Base-by-base conservation (phyloP, 53 echinoderm and acorn worm species). In the Astropecten irregularis region DNA sequence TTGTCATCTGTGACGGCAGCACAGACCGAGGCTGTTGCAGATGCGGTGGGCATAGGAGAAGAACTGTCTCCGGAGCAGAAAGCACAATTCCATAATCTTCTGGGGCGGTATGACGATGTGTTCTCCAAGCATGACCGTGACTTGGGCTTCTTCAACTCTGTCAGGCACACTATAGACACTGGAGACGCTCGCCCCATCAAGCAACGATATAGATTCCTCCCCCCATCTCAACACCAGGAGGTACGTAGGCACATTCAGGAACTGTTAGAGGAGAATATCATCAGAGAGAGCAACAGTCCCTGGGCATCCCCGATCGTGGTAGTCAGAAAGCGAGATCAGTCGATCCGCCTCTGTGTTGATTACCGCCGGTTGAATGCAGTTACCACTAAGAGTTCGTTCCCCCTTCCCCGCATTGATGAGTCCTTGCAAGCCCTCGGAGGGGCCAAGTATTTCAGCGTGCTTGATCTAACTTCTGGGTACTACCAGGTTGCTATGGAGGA, bases 351-450 rank as follows among this genome's bases (percentile, higher is more conserved):
- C 1, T 77, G 77, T 44, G 61, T 77, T 7, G 77, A 77, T 23
- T 77, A 74, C n/a, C 30, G 77, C 25, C 22, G 35, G 44, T 37
- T 52, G 0, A 72, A 72, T 52, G 22, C 67, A 4, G 35, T 83
- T 15, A 84, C 84, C 18, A 14, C 37, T 11, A 59, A 8, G 27
- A 59, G 55, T 5, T 69, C 84, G 16, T 84, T 84, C 22, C 84
- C 84, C 26, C 35, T 84, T 1, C 84, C 83, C 34, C 50, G 73
- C 0, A 82, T 82, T 23, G 66, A 82, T 49, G 85, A 85, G 52
- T 73, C 85, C 11, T 40, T 85, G 8, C 73, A 85, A 27, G 74
- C 85, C 16, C 49, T 83, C 18, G 85, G 85, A 28, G 69, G 35
- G 0, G 40, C 61, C 11, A 57, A 31, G 32, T 85, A 47, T 16